Conservation (phyloP, 2,113 vertebrate species). For the Leuciscus idus region DNA sequence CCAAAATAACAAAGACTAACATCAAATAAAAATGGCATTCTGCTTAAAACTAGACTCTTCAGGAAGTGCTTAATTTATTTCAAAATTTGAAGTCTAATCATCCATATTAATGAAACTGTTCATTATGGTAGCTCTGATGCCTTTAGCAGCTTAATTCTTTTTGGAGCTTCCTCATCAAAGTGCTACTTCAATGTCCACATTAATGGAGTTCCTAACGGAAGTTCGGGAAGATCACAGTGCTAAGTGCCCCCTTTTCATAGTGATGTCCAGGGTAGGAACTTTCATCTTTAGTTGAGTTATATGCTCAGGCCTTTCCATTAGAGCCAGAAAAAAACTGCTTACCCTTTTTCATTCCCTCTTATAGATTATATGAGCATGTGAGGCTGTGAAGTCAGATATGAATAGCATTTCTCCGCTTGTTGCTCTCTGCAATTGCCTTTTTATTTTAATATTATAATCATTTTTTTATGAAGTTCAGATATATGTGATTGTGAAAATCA, state of each 20-base stretch:
- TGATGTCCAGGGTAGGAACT: slow-evolving; percentile 36
- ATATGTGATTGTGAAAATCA: neutral
- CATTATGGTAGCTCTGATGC: slow-evolving; percentile 22
- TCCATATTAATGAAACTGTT: slow-evolving; percentile 36
- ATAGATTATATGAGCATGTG: neutral
- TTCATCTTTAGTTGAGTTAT: slow-evolving; percentile 32
- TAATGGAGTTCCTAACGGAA: slow-evolving; percentile 32
- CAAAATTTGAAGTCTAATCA: slow-evolving; percentile 16
- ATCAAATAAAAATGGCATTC: neutral
- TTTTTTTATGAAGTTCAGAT: too few relatives aligned
- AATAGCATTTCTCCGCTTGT: neutral
- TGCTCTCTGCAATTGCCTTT: neutral
- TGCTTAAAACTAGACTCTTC: neutral
- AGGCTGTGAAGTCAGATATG: slow-evolving; percentile 6
- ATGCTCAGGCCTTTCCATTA: neutral
- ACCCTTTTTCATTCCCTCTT: neutral
- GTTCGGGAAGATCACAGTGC: slow-evolving; percentile 30
- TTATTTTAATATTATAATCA: neutral
- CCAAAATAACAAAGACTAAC: neutral
- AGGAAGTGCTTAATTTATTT: slow-evolving; percentile 10
- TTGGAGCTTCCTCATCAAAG: slow-evolving; percentile 18
- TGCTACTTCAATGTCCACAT: slow-evolving; percentile 24
- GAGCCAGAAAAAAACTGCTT: neutral
- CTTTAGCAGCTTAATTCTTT: slow-evolving; percentile 32
- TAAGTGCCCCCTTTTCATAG: slow-evolving; percentile 23